A percentile compares a stretch with the other conserved stretches of the same genome.
Evolutionary conservation across 2,113 vertebrate genomes (phyloP).

Genomic region (Pandion haliaetus): DNA sequence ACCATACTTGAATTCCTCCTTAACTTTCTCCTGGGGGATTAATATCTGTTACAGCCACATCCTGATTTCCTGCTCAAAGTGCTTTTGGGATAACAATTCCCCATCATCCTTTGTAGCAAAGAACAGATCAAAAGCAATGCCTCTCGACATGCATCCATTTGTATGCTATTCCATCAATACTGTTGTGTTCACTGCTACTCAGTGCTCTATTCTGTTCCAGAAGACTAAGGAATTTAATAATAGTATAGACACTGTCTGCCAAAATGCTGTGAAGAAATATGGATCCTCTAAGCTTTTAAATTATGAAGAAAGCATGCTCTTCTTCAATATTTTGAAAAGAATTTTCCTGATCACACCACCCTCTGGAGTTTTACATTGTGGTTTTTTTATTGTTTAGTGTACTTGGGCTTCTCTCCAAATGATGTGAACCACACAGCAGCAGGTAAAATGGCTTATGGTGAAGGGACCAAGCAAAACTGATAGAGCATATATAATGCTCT

Average conservation of each 20-base stretch:
- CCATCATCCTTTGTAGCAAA: slow-evolving; percentile 21
- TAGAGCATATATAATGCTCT: neutral
- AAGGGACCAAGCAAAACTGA: neutral
- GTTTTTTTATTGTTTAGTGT: neutral
- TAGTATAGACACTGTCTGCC: neutral
- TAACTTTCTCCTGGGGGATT: slow-evolving; percentile 44
- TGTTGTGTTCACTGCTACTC: neutral
- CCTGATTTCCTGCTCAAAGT: slow-evolving; percentile 58
- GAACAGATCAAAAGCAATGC: slow-evolving; percentile 10
- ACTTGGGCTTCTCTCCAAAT: neutral
- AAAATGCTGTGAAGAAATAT: neutral
- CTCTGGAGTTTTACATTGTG: neutral
- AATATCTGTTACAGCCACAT: slow-evolving; percentile 35
- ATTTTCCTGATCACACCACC: neutral
- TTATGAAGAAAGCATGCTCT: neutral
- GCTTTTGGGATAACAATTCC: slow-evolving; percentile 57
- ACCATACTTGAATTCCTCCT: neutral
- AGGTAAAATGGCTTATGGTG: neutral
- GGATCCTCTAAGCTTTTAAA: neutral
- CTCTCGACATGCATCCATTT: neutral
- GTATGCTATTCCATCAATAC: neutral
- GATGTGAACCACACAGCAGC: neutral
- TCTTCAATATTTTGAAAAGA: neutral
- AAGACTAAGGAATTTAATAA: neutral
- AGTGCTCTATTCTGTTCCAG: neutral